Conservation (phyloP, 2,113 vertebrate genomes). For the Anhinga anhinga region DNA sequence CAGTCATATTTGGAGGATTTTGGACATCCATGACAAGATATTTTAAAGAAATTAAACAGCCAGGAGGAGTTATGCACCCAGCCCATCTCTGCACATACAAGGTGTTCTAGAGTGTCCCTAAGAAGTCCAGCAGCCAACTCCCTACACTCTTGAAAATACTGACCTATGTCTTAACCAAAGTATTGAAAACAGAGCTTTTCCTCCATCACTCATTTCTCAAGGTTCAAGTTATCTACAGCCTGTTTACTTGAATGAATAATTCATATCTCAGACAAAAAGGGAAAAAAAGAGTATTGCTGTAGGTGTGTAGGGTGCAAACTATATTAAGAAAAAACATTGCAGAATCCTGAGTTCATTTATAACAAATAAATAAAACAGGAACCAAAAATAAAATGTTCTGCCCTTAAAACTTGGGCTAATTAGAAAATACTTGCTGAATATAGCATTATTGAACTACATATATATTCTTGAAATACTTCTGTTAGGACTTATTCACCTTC, state of each 20-base stretch:
- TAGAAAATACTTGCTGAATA: constrained; percentile 13
- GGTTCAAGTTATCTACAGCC: not conserved
- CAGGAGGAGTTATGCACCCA: not conserved
- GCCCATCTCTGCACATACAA: not conserved
- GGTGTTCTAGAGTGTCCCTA: not conserved
- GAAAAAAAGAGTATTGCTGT: not conserved
- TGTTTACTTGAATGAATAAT: not conserved
- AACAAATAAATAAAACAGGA: not conserved
- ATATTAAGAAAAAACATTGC: not conserved
- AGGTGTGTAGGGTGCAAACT: not conserved
- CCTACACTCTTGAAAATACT: not conserved
- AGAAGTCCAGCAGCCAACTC: not conserved
- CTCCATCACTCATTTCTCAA: not conserved
- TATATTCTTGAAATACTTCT: constrained; percentile 10
- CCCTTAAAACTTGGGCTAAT: not conserved
- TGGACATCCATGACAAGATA: not conserved
- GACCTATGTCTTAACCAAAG: not conserved
- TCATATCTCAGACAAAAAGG: not conserved
- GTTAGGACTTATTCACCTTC: constrained; percentile 2
- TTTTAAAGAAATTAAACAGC: not conserved
- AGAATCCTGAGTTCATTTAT: not conserved
- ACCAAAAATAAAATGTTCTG: not conserved
- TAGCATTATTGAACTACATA: not conserved
- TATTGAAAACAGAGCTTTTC: not conserved
- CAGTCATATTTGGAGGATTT: not conserved